phyloP scores from a whole-genome alignment of 2,888 invertebrate genomes.

The Epistrophella euchroma region DNA sequence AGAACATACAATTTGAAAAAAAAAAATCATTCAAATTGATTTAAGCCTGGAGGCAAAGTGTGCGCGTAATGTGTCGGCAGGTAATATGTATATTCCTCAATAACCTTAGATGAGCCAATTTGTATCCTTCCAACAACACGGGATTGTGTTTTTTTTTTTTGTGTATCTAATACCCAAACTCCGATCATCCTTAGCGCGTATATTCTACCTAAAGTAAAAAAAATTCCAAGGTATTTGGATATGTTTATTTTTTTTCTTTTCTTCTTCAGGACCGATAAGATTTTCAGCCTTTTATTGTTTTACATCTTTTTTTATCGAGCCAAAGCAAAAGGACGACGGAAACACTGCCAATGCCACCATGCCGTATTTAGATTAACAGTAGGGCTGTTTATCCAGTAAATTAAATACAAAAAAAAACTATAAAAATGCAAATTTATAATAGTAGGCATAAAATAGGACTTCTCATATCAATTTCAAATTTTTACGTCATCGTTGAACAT shows the following conservation, averaged over 20 bases:
- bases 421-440: no score
- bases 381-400: not conserved
- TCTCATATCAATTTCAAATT: no score
- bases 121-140: slow-evolving; percentile 53
- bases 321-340: slow-evolving; percentile 17
- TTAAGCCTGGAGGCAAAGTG: slow-evolving; percentile 52
- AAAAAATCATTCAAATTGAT: slow-evolving; percentile 61
- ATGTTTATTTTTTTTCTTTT: slow-evolving; percentile 26
- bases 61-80: slow-evolving; percentile 49
- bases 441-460: no score
- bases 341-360: not conserved
- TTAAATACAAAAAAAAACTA: no score
- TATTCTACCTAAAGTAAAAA: not conserved
- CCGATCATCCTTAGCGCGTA: slow-evolving; percentile 9
- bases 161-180: slow-evolving; percentile 5
- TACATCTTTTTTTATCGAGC: slow-evolving; percentile 38
- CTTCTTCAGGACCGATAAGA: slow-evolving; percentile 52
- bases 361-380: not conserved
- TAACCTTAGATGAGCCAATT: slow-evolving; percentile 68
- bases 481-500: no score
- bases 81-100: slow-evolving; percentile 69
- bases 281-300: slow-evolving; percentile 53
- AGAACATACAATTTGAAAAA: slow-evolving; percentile 20
- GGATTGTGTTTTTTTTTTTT: slow-evolving; percentile 18
- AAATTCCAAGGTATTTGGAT: slow-evolving; percentile 22